A percentile compares a stretch with the other conserved stretches of the same genome.
Evolutionary conservation across 2,888 invertebrate genomes (phyloP).

Genomic region (Noctua janthe): DNA sequence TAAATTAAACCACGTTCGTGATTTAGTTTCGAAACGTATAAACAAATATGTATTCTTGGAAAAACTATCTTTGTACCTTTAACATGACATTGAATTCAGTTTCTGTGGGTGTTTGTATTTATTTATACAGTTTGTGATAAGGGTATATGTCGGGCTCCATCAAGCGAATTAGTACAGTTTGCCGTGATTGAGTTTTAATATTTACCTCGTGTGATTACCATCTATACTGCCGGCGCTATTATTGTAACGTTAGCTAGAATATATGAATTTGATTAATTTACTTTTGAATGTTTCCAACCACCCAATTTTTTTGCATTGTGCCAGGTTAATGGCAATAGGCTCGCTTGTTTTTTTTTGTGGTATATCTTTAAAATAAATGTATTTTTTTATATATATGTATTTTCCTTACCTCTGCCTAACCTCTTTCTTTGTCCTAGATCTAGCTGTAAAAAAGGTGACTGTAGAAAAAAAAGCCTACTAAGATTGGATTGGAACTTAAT

Average conservation of each 20-base stretch:
- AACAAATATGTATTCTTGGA: neutral
- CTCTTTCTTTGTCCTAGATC: neutral
- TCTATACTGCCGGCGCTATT: neutral
- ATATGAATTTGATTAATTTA: constrained; percentile 14
- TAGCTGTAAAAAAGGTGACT: neutral
- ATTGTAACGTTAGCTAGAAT: neutral
- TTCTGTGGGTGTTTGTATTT: neutral
- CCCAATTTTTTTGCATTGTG: neutral
- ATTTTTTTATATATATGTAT: too few relatives aligned
- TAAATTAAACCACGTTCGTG: neutral
- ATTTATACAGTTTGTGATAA: neutral
- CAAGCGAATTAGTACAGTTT: constrained; percentile 13
- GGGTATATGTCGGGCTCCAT: neutral
- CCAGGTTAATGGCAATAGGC: neutral
- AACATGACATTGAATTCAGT: too few relatives aligned
- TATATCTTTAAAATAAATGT: neutral
- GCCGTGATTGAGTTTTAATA: constrained; percentile 37
- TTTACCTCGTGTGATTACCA: neutral
- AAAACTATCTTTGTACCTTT: neutral
- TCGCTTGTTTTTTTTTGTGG: neutral
- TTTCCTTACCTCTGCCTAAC: neutral
- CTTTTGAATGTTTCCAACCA: neutral
- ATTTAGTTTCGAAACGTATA: neutral
- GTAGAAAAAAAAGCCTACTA: neutral
- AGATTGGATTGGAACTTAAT: neutral